Evolutionary conservation across 2,113 vertebrate genomes (phyloP).

Genomic region (Tympanuchus pallidicinctus): DNA sequence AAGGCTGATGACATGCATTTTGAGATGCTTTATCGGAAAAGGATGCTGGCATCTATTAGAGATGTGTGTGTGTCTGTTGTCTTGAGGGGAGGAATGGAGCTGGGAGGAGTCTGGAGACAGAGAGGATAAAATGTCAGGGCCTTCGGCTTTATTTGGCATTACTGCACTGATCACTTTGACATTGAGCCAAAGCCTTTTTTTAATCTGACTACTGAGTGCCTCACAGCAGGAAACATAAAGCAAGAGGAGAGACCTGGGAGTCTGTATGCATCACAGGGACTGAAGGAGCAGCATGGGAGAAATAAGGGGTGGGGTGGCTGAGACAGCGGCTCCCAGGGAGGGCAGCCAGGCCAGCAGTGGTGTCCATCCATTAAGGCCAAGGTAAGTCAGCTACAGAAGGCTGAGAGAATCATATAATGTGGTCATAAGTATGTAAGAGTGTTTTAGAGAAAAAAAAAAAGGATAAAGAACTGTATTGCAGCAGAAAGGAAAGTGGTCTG

Average conservation of each 20-base stretch:
- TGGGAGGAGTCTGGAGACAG: neutral
- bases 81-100: neutral
- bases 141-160: neutral
- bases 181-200: neutral
- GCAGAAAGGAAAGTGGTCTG: neutral
- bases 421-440: neutral
- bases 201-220: neutral
- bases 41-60: neutral
- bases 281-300: neutral
- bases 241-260: neutral
- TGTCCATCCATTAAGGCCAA: neutral
- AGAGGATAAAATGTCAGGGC: neutral
- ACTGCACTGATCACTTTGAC: neutral
- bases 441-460: neutral
- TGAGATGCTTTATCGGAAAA: neutral
- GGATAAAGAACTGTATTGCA: neutral
- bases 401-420: neutral
- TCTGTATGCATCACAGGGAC: neutral
- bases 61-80: neutral
- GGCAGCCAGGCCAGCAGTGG: neutral
- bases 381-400: neutral
- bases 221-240: neutral
- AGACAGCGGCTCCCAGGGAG: neutral
- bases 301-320: neutral
- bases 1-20: neutral